These are phyloP conservation scores for Lumbricus terrestris DNA, from an alignment of 2,888 invertebrate genomes.

Conservation along the genomic window DNA sequence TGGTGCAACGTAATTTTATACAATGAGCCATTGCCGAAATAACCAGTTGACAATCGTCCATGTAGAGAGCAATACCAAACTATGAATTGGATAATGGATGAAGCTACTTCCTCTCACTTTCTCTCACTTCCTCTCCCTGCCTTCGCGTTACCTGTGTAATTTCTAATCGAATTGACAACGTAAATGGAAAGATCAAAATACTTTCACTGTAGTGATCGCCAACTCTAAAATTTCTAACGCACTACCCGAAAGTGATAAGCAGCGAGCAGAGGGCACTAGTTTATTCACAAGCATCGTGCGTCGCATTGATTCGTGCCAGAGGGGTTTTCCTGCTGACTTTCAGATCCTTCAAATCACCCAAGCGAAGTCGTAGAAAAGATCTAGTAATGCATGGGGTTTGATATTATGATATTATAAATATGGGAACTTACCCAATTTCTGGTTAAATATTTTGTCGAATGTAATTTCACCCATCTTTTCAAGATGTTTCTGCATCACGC, in stretches of 20 bases:
- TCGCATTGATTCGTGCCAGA: too few relatives aligned
- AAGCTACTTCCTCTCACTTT: background rate
- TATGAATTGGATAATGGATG: background rate
- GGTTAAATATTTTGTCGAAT: conserved; percentile 18
- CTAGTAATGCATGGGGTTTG: background rate
- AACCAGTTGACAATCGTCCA: background rate
- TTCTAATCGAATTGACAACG: background rate
- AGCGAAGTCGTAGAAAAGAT: background rate
- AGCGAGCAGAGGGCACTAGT: too few relatives aligned
- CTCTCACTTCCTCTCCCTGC: background rate
- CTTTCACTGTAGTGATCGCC: too few relatives aligned
- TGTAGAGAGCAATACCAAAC: background rate
- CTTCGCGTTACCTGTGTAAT: background rate
- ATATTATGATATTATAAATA: too few relatives aligned
- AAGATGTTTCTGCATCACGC: conserved; percentile 17
- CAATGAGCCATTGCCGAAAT: background rate
- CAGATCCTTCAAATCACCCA: background rate
- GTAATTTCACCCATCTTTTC: background rate
- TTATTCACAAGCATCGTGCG: too few relatives aligned
- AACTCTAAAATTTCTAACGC: too few relatives aligned
- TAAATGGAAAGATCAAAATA: background rate
- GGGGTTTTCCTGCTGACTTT: background rate
- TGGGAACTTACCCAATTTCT: conserved; percentile 17
- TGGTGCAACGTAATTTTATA: background rate
- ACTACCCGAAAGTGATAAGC: too few relatives aligned